Base-by-base conservation (phyloP, 2,888 invertebrate species). In the Stenoptilia bipunctidactyla region DNA sequence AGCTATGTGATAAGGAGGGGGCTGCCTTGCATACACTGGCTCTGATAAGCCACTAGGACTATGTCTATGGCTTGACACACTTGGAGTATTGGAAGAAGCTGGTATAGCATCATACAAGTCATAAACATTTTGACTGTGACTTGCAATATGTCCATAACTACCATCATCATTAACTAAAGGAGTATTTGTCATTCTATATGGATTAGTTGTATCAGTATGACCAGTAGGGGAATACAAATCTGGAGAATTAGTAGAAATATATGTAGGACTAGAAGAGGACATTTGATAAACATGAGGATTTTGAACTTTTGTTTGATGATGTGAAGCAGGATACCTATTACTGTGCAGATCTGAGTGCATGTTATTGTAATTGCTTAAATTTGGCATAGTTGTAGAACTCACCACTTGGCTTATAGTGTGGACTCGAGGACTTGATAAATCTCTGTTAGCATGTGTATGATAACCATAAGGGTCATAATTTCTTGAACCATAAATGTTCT, bases 1-100 rank as follows among this genome's bases (percentile, higher is more conserved):
- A 15, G 93, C 93, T 57, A 93, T 91, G 56, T 93, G 92, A 73
- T 93, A 94, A 1, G 93, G 93, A 1, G 93, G 93, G 12, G 93
- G 93, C 55, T 88, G 82, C 45, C 84, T 62, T 33, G 62, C 60
- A 45, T 80, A 77, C 38, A 69, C 62, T 39, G 73, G 62, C 47
- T 77, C 74, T 20, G 79, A 61, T 50, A 66, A 48, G 38, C 69
- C 70, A 52, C 66, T 73, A 25, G 80, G 76, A 51, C 79, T 83
- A 40, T 77, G 79, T 27, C 73, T 63, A 48, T 75, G 77, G 50
- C 68, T 71, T 36, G 64, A 58, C 37, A 73, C 70, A 63, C 72
- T 76, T 9, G 77, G 71, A 37, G 75, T 53, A 52, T 76, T 79
- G 10, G 80, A 71, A 37, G 79, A 60, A 39, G 71, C 58, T 43